Percentiles rank a stretch among this genome's conserved stretches.
Conservation (phyloP, 2,888 invertebrate species). For the Apomyelois bistriatella region DNA sequence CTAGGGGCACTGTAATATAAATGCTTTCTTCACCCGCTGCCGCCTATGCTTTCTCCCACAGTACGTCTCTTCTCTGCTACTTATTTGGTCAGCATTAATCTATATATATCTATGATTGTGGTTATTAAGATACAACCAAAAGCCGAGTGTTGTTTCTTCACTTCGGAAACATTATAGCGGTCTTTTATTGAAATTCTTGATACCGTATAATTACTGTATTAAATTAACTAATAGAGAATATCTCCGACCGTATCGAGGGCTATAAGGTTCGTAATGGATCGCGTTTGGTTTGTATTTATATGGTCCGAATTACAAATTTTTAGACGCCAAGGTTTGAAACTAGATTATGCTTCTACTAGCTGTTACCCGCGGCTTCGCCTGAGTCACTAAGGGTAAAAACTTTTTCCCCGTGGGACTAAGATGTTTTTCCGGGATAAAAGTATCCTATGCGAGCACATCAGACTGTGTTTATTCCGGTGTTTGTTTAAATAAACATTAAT, state of each 20-base stretch:
- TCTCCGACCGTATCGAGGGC: not conserved
- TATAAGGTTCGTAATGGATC: not conserved
- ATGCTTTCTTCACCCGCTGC: not conserved
- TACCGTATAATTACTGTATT: slow-evolving; percentile 23
- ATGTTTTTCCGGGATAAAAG: no score
- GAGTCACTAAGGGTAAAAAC: no score
- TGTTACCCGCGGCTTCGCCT: no score
- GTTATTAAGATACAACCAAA: slow-evolving; percentile 49
- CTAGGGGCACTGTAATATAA: no score
- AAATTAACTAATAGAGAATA: slow-evolving; percentile 20
- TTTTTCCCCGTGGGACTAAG: no score
- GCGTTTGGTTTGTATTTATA: slow-evolving; percentile 4
- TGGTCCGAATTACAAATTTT: slow-evolving; percentile 1
- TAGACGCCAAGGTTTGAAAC: not conserved
- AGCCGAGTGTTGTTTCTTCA: slow-evolving; percentile 37
- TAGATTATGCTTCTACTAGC: no score
- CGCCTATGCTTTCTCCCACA: slow-evolving; percentile 17
- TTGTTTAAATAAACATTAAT: no score
- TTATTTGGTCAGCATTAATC: slow-evolving; percentile 30
- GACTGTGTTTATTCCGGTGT: no score
- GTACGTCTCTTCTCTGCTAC: slow-evolving; percentile 12
- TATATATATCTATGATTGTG: slow-evolving; percentile 54
- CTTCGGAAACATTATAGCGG: slow-evolving; percentile 21
- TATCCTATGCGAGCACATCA: no score
- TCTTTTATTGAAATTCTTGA: slow-evolving; percentile 15